Base-by-base conservation (phyloP, 2,888 invertebrate genomes). In the Allacma fusca region DNA sequence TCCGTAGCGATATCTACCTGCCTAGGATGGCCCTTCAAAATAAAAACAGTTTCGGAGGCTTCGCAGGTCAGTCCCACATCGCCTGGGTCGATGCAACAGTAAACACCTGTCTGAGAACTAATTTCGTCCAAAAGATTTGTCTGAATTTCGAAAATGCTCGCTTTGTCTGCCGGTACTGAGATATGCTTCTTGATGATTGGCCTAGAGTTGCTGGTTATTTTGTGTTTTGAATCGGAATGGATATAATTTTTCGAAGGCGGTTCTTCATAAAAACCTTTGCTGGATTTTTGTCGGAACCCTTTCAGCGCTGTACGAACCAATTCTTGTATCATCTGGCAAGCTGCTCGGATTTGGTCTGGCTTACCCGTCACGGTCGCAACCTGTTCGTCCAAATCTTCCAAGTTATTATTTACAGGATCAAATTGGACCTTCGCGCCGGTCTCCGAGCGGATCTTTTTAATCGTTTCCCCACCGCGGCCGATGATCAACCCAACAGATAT, bases 81-180 rank as follows among this genome's bases (percentile, higher is more conserved):
- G 90, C 59, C 19, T 7, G n/a, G 7, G 87, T 97, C 96, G 85
- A 98, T 90, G 88, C 99, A 98, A 85, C 98, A 98, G 87, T 98
- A 97, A 0, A 98, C 98, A 73, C 98, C 98, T 0, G 96, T 95
- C 85, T 95, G 93, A 81, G 95, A 93, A 88, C 97, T 98, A 77
- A 98, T 97, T 86, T 95, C 93, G 87, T 97, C 95, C 84, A 99
- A 98, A 0, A 97, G 98, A 88, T 99, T 98, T 19, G 98, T 99
- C 81, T 98, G 95, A 90, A 95, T 93, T 78, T 97, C 97, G 86
- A 97, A 97, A 80, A 97, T 95, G 59, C 98, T 99, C 87, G 98
- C 98, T 87, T 98, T 98, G 80, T 94, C 92, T 73, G 95, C 94
- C 75, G 97, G 96, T 68, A 99, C 96, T 78, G 59, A 59, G 59